phyloP scores from a whole-genome alignment of 2,113 vertebrate genomes.

The Corydoras sp. region DNA sequence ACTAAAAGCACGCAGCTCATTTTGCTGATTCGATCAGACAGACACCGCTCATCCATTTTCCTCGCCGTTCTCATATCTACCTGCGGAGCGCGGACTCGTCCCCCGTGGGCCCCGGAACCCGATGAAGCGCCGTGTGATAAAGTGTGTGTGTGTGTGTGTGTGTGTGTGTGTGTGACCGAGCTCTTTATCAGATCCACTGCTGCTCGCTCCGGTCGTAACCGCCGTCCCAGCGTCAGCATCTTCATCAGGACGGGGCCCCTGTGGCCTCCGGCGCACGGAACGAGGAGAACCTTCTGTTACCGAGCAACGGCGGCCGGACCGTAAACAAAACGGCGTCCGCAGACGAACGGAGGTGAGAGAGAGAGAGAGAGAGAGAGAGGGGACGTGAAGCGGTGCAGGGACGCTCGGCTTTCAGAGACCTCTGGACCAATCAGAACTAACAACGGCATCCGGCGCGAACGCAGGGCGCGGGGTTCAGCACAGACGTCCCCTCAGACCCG shows the following conservation, averaged over 20 bases:
- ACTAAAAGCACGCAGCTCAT: not conserved
- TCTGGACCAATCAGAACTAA: too few species aligned
- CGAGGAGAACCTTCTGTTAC: conserved; percentile 31
- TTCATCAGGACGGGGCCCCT: not conserved
- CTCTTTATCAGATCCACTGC: not conserved
- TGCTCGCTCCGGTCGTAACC: not conserved
- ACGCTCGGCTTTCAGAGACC: not conserved
- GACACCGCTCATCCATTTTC: conserved; percentile 1
- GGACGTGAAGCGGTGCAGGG: not conserved
- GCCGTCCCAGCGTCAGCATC: not conserved
- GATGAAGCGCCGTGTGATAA: not conserved
- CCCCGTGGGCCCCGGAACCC: too few species aligned
- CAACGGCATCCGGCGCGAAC: too few species aligned
- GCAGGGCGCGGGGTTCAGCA: too few species aligned
- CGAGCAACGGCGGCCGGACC: conserved; percentile 38
- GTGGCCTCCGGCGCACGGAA: too few species aligned
- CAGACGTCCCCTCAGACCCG: too few species aligned
- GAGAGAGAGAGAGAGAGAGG: too few species aligned
- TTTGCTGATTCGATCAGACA: conserved; percentile 33
- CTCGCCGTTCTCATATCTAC: not conserved
- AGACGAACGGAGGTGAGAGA: too few species aligned
- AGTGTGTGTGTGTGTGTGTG: not conserved
- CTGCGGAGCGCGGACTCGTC: too few species aligned
- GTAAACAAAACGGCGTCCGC: conserved; percentile 21
- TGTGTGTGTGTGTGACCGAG: too few species aligned